Base-by-base conservation (phyloP, 2,113 vertebrate genomes). In the Dolichallabes microphthalmus region DNA sequence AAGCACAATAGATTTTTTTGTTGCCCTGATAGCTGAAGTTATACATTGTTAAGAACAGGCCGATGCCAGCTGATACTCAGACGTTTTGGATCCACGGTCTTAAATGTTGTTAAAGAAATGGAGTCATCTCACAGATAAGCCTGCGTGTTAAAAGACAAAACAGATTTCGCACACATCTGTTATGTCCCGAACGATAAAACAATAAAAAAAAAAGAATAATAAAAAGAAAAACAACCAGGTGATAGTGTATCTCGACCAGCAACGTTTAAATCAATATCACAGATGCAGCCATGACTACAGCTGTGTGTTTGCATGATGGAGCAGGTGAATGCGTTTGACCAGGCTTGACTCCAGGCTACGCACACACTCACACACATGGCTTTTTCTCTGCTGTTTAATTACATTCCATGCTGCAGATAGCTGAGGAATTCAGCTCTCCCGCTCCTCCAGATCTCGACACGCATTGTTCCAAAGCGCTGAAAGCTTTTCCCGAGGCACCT, bases 401-500 rank as follows among this genome's bases (percentile, higher is more conserved):
- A 89, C 94, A 94, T 94, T 94, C 94, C 92, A 89, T 39, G 76
- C 88, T 69, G 88, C 83, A 82, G 94, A 94, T 94, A 95, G 93
- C 90, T 25, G 82, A 90, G 91, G 93, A 93, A 95, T 94, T 91
- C 77, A 85, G 88, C 90, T 89, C 89, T 90, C 27, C 80, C 71
- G 87, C 91, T 79, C 87, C 87, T 83, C 87, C 5, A 81, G 77
- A 61, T 91, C 84, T 68, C 55, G 10, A 85, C 90, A 35, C 63
- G 63, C 92, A 93, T 92, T 94, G 91, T 93, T 92, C 69, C 71
- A 88, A 84, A 85, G 58, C 82, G 73, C 83, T 85, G 83, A 88
- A 92, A 88, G 89, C 88, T 86, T 45, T 89, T 90, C 83, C 88
- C 82, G 66, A 69, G 39, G 25, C 66, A 83, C 64, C 84, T 80